These are phyloP conservation scores for Remorina albescens DNA, from an alignment of 2,797 vertebrate species.

Conservation along the genomic window DNA sequence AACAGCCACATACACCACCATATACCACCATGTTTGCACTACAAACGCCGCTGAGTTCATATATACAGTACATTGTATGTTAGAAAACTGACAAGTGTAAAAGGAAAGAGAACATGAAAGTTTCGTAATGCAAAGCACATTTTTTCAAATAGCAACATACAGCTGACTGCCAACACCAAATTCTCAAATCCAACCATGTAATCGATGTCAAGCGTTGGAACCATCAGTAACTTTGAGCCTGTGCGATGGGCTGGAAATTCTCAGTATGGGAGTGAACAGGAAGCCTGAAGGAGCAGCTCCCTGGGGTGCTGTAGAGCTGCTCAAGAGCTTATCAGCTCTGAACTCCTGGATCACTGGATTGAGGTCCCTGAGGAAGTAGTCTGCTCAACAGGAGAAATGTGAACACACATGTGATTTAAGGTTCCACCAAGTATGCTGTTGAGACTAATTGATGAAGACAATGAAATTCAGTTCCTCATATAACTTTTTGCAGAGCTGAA, in stretches of 20 bases:
- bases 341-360: slow-evolving; percentile 10
- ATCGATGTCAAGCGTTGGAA: background rate
- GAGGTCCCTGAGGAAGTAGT: background rate
- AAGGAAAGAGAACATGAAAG: no score
- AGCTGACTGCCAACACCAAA: background rate
- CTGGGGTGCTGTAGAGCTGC: background rate
- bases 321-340: slow-evolving; percentile 13
- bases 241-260: background rate
- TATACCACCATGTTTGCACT: background rate
- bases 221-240: background rate
- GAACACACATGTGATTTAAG: background rate
- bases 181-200: background rate
- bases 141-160: background rate
- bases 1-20: background rate
- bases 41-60: background rate
- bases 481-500: background rate
- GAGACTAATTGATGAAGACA: background rate
- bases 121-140: background rate
- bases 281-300: slow-evolving; percentile 5
- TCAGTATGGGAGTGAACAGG: background rate
- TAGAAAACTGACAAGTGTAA: background rate
- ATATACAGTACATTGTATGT: background rate
- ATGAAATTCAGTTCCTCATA: background rate
- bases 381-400: background rate
- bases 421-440: background rate